These are phyloP conservation scores for Holocentrus rufus DNA, from an alignment of 2,797 vertebrate species.

Conservation along the genomic window DNA sequence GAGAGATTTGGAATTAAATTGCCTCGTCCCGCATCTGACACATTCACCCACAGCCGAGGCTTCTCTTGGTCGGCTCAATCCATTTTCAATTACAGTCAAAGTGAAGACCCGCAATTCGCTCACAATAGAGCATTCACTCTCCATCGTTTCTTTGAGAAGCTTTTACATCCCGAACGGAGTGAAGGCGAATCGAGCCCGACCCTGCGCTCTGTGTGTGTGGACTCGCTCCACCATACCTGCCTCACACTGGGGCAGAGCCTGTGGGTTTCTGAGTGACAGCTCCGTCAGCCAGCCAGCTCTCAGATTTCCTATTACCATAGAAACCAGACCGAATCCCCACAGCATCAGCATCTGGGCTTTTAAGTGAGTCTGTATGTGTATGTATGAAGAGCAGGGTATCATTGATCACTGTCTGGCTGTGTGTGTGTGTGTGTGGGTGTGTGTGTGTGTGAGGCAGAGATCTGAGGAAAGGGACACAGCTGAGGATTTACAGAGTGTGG, in stretches of 20 bases:
- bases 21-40: too few species aligned
- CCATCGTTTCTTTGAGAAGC: background rate
- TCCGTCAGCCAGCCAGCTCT: slow-evolving; percentile 8
- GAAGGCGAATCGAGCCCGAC: background rate
- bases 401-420: slow-evolving; percentile 56
- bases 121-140: background rate
- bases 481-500: slow-evolving; percentile 43
- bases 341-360: slow-evolving; percentile 40
- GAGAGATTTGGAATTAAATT: background rate
- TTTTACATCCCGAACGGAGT: too few species aligned
- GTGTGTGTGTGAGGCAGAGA: slow-evolving; percentile 15
- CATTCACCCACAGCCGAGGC: too few species aligned
- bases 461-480: slow-evolving; percentile 31
- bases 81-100: too few species aligned
- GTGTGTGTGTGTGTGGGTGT: slow-evolving; percentile 1
- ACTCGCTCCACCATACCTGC: slow-evolving; percentile 3
- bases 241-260: background rate
- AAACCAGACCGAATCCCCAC: slow-evolving; percentile 44
- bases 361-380: slow-evolving; percentile 6
- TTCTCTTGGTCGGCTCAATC: too few species aligned
- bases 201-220: background rate
- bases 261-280: slow-evolving; percentile 18
- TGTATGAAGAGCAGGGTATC: slow-evolving; percentile 12
- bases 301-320: slow-evolving; percentile 45
- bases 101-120: too few species aligned